Percentiles rank a stretch among this genome's conserved stretches.
These are phyloP conservation scores for Atherinomorus stipes DNA, from an alignment of 2,113 vertebrate species.

Conservation along the genomic window DNA sequence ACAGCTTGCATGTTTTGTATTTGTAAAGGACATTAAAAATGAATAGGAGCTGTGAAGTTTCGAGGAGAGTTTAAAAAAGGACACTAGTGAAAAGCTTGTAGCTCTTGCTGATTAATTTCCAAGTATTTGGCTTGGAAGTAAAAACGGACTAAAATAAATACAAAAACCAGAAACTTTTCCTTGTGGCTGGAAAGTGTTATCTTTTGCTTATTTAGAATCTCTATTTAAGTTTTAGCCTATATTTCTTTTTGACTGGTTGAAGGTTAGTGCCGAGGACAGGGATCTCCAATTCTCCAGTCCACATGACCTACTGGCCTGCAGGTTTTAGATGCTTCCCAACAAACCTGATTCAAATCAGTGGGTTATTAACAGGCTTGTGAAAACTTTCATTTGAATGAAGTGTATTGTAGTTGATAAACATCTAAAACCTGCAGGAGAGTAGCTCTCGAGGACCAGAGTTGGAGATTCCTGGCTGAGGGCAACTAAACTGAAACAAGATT, in stretches of 20 bases:
- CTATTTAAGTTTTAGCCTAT: not conserved
- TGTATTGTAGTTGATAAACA: too few relatives aligned
- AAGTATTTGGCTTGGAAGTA: slow-evolving; percentile 13
- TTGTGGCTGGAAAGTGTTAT: not conserved
- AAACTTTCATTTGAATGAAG: too few relatives aligned
- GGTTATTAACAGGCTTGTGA: too few relatives aligned
- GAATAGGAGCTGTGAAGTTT: slow-evolving; percentile 18
- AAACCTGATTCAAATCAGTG: too few relatives aligned
- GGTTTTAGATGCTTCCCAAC: too few relatives aligned
- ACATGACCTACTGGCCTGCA: too few relatives aligned
- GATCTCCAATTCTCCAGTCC: too few relatives aligned
- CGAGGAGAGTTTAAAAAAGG: slow-evolving; percentile 47
- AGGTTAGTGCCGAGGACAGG: not conserved
- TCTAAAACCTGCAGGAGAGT: too few relatives aligned
- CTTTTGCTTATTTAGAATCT: slow-evolving; percentile 4
- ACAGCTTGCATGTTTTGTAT: slow-evolving; percentile 5
- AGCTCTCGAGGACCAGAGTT: too few relatives aligned
- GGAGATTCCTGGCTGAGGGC: too few relatives aligned
- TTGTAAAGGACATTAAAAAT: slow-evolving; percentile 10
- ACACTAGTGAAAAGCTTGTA: slow-evolving; percentile 16
- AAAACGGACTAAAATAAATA: slow-evolving; percentile 22
- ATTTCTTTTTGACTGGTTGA: not conserved
- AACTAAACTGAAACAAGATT: too few relatives aligned
- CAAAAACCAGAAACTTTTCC: slow-evolving; percentile 24
- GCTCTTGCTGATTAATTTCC: slow-evolving; percentile 31